Evolutionary conservation across 1,140 invertebrate genomes (phyloP), one percentile per base, ranked within the genome.

Genomic region (Thereuonema tuberculata): DNA sequence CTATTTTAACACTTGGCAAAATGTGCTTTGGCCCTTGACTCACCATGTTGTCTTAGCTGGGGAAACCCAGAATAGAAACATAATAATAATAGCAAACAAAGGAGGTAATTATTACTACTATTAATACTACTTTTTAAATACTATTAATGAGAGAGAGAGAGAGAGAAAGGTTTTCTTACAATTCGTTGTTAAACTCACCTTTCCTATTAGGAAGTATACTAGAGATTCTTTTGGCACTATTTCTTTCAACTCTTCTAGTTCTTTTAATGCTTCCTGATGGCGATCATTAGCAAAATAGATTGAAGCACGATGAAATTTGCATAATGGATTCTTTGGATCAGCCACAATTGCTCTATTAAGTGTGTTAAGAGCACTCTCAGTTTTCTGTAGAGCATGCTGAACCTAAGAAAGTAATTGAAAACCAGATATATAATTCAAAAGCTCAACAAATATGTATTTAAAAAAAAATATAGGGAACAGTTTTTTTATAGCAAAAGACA

Each of bases 131-230:
- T n/a, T n/a, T n/a, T n/a, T n/a, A n/a, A n/a, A n/a, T n/a, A n/a
- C n/a, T n/a, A n/a, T n/a, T n/a, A n/a, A n/a, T n/a, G n/a, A n/a
- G n/a, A n/a, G n/a, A n/a, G n/a, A n/a, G n/a, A n/a, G n/a, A n/a
- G n/a, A n/a, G n/a, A 43, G 9, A n/a, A 9, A 43, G 37, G 37
- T 43, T n/a, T 43, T 43, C 37, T 12, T 43, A 9, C 9, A 12
- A 43, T 20, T 24, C 5, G 27, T 27, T 28, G 2, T 55, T 25
- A 12, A 21, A 50, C 68, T 72, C 73, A 86, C 85, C 80, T 97
- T 98, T 69, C 94, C 95, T 75, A 97, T 89, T 64, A 98, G 82
- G 81, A 97, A 98, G 77, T 97, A 99, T 65, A 99, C 94, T 74
- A 97, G 83, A 65, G 93, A 95, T 77, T 99, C 95, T 77, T 95